Conservation (phyloP, 1,140 invertebrate genomes). For the Lucilia cuprina region DNA sequence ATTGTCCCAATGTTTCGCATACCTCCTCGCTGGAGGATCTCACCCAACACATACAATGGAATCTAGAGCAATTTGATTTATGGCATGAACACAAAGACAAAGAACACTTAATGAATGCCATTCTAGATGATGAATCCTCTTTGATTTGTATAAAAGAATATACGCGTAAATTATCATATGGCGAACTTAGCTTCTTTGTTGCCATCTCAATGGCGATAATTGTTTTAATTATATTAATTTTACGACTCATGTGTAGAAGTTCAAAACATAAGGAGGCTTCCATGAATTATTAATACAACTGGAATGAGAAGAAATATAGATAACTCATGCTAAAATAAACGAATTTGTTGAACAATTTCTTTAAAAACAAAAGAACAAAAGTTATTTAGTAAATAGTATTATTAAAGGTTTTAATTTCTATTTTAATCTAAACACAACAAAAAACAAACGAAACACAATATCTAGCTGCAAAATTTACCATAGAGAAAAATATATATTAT, state of each 20-base stretch:
- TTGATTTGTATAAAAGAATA: slow-evolving; percentile 67
- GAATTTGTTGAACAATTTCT: slow-evolving; percentile 27
- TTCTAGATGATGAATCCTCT: slow-evolving; percentile 71
- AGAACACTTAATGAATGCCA: slow-evolving; percentile 53
- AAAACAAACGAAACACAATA: background rate
- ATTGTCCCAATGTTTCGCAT: slow-evolving; percentile 76
- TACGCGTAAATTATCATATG: slow-evolving; percentile 61
- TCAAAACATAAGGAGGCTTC: slow-evolving; percentile 35
- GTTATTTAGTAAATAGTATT: slow-evolving; percentile 31
- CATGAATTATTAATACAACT: background rate
- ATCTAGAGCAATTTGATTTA: slow-evolving; percentile 66
- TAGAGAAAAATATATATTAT: too few relatives aligned
- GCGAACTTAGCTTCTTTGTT: slow-evolving; percentile 54
- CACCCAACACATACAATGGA: slow-evolving; percentile 66
- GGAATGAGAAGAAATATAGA: background rate
- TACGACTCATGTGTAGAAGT: slow-evolving; percentile 61
- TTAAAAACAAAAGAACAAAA: background rate
- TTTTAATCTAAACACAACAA: background rate
- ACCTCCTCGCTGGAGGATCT: slow-evolving; percentile 64
- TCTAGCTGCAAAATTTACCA: too few relatives aligned
- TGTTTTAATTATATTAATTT: slow-evolving; percentile 44
- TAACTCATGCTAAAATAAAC: background rate
- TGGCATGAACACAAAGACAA: slow-evolving; percentile 63
- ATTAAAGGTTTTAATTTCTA: background rate
- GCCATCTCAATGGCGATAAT: slow-evolving; percentile 3